Conservation (phyloP, 2,797 vertebrate species). For the Danionella dracula region DNA sequence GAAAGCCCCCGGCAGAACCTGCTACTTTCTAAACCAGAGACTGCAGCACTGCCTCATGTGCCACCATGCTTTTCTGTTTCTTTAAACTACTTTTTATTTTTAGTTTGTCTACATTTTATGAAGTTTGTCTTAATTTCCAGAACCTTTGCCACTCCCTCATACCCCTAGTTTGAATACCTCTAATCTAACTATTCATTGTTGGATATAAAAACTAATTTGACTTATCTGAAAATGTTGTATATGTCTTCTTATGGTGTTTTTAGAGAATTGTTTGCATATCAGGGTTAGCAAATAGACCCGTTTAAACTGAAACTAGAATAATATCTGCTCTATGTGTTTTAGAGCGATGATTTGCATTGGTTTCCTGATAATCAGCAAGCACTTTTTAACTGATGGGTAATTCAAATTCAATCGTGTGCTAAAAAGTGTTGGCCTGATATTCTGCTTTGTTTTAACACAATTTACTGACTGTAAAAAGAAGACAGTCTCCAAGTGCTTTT, state of each 20-base stretch:
- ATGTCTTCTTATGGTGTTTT: not conserved
- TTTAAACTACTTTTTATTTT: no score
- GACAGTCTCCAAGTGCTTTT: no score
- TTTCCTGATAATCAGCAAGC: not conserved
- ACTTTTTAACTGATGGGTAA: conserved; percentile 3
- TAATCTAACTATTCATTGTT: not conserved
- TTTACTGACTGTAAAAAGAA: no score
- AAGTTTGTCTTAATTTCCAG: no score
- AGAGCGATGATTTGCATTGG: conserved; percentile 10
- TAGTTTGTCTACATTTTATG: no score
- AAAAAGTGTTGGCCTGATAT: no score
- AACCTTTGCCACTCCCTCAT: not conserved
- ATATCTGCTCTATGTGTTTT: not conserved
- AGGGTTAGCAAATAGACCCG: not conserved
- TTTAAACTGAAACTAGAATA: not conserved
- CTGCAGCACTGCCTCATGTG: no score
- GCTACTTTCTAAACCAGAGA: no score
- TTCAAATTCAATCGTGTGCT: conserved; percentile 1
- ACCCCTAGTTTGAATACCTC: not conserved
- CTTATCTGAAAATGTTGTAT: not conserved
- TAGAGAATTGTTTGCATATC: conserved; percentile 8
- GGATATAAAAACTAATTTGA: not conserved
- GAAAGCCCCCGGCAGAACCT: no score
- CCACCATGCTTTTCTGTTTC: no score
- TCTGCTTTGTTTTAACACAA: no score